These are phyloP conservation scores for Stichopus chloronotus DNA, from an alignment of 35 echinoderm and acorn worm genomes.

Conservation along the genomic window DNA sequence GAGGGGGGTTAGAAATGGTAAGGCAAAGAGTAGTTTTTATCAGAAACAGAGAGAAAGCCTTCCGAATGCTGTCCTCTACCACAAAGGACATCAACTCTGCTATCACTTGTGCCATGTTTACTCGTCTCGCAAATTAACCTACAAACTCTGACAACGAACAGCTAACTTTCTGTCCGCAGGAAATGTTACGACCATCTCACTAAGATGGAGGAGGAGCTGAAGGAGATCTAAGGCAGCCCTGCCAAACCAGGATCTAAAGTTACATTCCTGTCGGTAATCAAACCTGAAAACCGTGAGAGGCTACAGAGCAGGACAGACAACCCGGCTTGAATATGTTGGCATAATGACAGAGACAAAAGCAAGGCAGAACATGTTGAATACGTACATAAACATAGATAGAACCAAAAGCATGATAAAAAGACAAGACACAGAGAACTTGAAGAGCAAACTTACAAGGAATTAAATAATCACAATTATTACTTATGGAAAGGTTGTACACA, in stretches of 20 bases:
- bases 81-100: too few species aligned
- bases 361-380: too few species aligned
- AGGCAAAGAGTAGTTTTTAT: too few species aligned
- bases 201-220: not conserved
- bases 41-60: too few species aligned
- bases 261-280: slow-evolving; percentile 3
- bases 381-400: too few species aligned
- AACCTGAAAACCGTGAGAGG: not conserved
- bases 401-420: too few species aligned
- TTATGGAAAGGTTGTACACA: too few species aligned
- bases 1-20: too few species aligned
- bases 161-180: slow-evolving; percentile 5
- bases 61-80: too few species aligned
- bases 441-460: too few species aligned
- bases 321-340: slow-evolving; percentile 1
- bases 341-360: not conserved
- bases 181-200: slow-evolving; percentile 4
- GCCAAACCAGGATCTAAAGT: slow-evolving; percentile 14
- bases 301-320: slow-evolving; percentile 1
- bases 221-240: not conserved
- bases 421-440: too few species aligned
- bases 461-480: too few species aligned
- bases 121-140: slow-evolving; percentile 9
- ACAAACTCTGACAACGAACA: not conserved
- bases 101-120: not conserved